Base-by-base conservation (phyloP, 1,140 invertebrate species). In the Plectrocnemia conspersa region DNA sequence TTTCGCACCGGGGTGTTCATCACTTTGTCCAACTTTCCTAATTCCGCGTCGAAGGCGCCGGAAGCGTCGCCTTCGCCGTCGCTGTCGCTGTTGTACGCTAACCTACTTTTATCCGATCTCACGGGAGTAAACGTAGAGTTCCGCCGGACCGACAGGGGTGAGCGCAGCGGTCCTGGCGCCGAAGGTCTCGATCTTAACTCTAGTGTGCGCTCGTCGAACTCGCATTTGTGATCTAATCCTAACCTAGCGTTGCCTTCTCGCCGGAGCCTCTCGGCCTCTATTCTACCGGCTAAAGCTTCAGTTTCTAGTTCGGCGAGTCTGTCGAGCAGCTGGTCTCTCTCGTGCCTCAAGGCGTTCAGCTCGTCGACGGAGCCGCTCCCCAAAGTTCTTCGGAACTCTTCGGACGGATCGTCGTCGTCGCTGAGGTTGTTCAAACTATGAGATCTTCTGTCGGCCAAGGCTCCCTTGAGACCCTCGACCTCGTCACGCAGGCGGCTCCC, bases 401-500 rank as follows among this genome's bases (percentile, higher is more conserved):
- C 71, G 52, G 73, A 72, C 6, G 69, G 70, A 1, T 71, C 75
- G 10, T 75, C 68, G 47, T 79, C 75, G 19, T 55, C 53, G 38
- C 57, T 42, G 0, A 56, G 45, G 0, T 33, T 54, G 19, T 46
- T 49, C 22, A 73, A 65, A 38, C 69, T 64, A 15, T 71, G 68
- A 36, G 68, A 77, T 44, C 57, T 68, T 63, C 63, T 73, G 63
- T 61, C 70, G 52, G 36, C 68, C 58, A 50, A 66, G 62, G 66
- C 69, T 23, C 70, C 77, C 1, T 41, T 18, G 9, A 57, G 54
- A 19, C 75, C 75, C 55, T 85, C 83, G 15, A 85, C 81, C 64
- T 91, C 88, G 52, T 88, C 82, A 54, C 87, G 78, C 59, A 91
- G 76, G 29, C 82, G 76, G 13, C 82, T 82, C 0, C 87, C 88